Conservation (phyloP, 2,888 invertebrate genomes). For the Acrocera orbiculus region DNA sequence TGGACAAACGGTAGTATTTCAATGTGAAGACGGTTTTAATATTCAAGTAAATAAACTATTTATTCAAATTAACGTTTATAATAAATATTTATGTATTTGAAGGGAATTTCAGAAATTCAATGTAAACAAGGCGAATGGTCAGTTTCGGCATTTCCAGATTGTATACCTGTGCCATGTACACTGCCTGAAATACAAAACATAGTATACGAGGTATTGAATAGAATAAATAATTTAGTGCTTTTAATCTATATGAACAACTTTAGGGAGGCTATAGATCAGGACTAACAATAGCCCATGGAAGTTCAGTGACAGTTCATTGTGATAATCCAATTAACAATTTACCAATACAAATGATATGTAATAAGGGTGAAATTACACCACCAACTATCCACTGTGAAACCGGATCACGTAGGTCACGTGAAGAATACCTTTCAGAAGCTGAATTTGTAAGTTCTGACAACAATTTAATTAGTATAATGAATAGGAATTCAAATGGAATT, state of each 20-base stretch:
- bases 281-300: conserved; percentile 64
- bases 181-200: conserved; percentile 25
- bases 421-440: conserved; percentile 19
- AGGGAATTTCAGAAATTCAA: conserved; percentile 54
- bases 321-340: conserved; percentile 34
- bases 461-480: conserved; percentile 10
- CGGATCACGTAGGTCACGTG: conserved; percentile 24
- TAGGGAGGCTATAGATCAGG: conserved; percentile 65
- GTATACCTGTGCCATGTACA: conserved; percentile 41
- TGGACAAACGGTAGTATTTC: conserved; percentile 55
- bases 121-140: conserved; percentile 76
- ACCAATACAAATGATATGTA: conserved; percentile 32
- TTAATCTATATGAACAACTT: conserved; percentile 20
- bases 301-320: conserved; percentile 57
- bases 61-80: too few relatives aligned
- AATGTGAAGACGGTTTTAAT: conserved; percentile 51
- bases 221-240: not conserved
- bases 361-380: conserved; percentile 24
- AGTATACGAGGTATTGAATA: conserved; percentile 22
- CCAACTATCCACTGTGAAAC: conserved; percentile 25
- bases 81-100: conserved; percentile 9
- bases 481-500: conserved; percentile 2
- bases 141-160: conserved; percentile 55
- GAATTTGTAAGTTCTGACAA: conserved; percentile 14
- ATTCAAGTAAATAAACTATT: conserved; percentile 18